Evolutionary conservation across 2,888 invertebrate species (phyloP).

Genomic region (Sympetrum striolatum): DNA sequence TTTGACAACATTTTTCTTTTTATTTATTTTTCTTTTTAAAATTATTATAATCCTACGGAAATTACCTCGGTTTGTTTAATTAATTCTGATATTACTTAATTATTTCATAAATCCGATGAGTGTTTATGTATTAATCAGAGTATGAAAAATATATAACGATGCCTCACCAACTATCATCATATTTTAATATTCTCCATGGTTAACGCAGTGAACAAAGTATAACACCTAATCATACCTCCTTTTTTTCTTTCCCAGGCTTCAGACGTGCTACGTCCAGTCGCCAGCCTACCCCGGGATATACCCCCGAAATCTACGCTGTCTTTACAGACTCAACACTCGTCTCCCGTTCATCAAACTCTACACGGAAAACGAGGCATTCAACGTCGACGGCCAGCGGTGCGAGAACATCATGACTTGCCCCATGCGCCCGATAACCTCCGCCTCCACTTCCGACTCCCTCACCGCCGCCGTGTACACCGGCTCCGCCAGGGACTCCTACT

Average conservation of each 20-base stretch:
- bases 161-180: too few relatives aligned
- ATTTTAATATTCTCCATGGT: too few relatives aligned
- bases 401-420: conserved; percentile 96
- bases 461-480: conserved; percentile 30
- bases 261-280: conserved; percentile 92
- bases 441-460: conserved; percentile 28
- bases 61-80: too few relatives aligned
- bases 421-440: conserved; percentile 88
- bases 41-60: too few relatives aligned
- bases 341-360: conserved; percentile 89
- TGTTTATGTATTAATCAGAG: too few relatives aligned
- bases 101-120: too few relatives aligned
- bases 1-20: too few relatives aligned
- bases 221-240: background rate
- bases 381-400: conserved; percentile 91
- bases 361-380: conserved; percentile 92
- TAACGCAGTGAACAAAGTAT: too few relatives aligned
- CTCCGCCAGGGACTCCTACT: conserved; percentile 29
- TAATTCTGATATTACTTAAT: too few relatives aligned
- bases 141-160: too few relatives aligned
- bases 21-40: too few relatives aligned
- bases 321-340: conserved; percentile 87
- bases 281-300: conserved; percentile 93
- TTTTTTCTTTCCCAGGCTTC: conserved; percentile 61
- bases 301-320: conserved; percentile 88